Evolutionary conservation across 1,140 invertebrate genomes (phyloP).

Genomic region (Mylabris phalerata): DNA sequence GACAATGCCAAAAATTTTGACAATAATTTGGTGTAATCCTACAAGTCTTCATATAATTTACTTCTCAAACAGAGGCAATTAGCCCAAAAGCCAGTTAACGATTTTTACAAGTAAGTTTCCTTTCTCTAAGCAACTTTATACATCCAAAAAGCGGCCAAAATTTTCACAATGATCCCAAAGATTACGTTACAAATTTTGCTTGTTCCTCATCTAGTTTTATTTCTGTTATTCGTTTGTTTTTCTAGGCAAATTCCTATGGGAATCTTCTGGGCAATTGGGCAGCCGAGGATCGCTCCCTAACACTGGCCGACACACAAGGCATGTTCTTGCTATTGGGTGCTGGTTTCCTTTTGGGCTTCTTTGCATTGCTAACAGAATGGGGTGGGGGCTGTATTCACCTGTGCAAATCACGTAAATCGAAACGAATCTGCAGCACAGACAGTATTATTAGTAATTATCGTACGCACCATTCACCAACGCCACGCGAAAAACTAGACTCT

Average conservation of each 20-base stretch:
- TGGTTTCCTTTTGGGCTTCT: conserved; percentile 54
- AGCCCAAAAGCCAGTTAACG: too few relatives aligned
- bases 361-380: conserved; percentile 52
- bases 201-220: too few relatives aligned
- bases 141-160: too few relatives aligned
- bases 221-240: too few relatives aligned
- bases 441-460: conserved; percentile 31
- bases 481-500: conserved; percentile 24
- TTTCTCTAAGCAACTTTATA: too few relatives aligned
- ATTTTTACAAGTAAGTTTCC: too few relatives aligned
- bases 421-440: conserved; percentile 14
- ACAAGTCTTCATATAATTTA: too few relatives aligned
- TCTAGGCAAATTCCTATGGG: conserved; percentile 28
- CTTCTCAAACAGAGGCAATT: too few relatives aligned
- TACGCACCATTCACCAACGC: conserved; percentile 26
- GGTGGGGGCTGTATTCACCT: conserved; percentile 56
- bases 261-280: conserved; percentile 32
- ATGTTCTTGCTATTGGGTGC: conserved; percentile 66
- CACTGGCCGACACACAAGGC: conserved; percentile 67
- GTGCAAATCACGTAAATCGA: conserved; percentile 38
- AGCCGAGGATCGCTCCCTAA: conserved; percentile 59
- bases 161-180: too few relatives aligned
- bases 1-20: too few relatives aligned
- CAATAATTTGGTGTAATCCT: too few relatives aligned
- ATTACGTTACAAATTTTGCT: too few relatives aligned